A percentile compares a stretch with the other conserved stretches of the same genome.
Conservation (phyloP, 2,113 vertebrate species). For the Patagioenas fasciata region DNA sequence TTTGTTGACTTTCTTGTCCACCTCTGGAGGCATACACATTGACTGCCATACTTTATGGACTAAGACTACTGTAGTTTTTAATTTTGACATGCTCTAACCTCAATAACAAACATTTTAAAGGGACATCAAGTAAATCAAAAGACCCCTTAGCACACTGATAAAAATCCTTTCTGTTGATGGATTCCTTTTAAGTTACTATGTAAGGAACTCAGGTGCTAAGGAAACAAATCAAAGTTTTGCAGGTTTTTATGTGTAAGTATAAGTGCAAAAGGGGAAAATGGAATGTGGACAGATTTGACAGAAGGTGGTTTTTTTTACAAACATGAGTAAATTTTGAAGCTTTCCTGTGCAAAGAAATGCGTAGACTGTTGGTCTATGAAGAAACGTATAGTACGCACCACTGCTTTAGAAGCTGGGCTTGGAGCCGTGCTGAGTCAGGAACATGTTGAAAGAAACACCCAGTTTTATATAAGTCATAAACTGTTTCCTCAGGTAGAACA, state of each 20-base stretch:
- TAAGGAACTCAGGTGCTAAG: neutral
- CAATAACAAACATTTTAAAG: neutral
- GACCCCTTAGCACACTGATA: neutral
- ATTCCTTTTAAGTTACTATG: neutral
- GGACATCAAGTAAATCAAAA: neutral
- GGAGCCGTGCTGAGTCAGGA: constrained; percentile 64
- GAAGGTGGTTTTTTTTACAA: neutral
- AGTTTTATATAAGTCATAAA: constrained; percentile 72
- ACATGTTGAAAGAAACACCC: constrained; percentile 65
- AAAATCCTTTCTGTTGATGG: neutral
- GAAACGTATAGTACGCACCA: constrained; percentile 4
- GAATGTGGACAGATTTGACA: neutral
- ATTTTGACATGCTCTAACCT: neutral
- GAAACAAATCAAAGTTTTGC: neutral
- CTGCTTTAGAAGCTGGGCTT: constrained; percentile 47
- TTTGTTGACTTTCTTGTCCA: neutral
- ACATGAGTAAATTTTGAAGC: neutral
- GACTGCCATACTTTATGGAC: neutral
- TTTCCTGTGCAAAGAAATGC: neutral
- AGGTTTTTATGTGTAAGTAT: neutral
- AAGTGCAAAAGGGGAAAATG: neutral
- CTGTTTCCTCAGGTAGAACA: constrained; percentile 66
- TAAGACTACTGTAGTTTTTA: neutral
- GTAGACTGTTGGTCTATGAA: neutral
- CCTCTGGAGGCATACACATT: neutral